These are phyloP conservation scores for Aphelinus certus DNA, from an alignment of 1,140 invertebrate species.

Conservation along the genomic window DNA sequence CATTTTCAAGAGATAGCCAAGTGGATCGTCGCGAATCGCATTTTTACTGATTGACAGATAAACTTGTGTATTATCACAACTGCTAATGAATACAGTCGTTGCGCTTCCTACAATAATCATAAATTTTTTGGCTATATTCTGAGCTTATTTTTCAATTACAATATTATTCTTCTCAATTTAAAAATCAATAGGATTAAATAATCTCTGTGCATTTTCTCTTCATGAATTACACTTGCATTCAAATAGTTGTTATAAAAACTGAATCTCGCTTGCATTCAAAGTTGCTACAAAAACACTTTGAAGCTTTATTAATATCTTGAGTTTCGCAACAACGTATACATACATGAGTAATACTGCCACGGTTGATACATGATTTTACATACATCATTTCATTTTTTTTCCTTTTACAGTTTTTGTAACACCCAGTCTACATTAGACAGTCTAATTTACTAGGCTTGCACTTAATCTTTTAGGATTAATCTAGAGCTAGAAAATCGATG, in stretches of 20 bases:
- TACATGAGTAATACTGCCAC: conserved; percentile 38
- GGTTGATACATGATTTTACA: conserved; percentile 39
- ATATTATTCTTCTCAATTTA: too few relatives aligned
- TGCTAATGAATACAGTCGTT: conserved; percentile 14
- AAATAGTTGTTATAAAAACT: too few relatives aligned
- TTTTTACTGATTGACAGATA: conserved; percentile 30
- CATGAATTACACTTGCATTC: too few relatives aligned
- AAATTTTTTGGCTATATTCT: conserved; percentile 17
- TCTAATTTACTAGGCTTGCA: conserved; percentile 14
- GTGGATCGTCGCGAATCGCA: conserved; percentile 30
- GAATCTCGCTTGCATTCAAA: too few relatives aligned
- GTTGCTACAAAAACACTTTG: not conserved
- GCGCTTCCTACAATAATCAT: not conserved
- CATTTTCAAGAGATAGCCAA: too few relatives aligned
- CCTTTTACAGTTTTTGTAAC: conserved; percentile 27
- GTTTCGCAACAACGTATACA: conserved; percentile 18
- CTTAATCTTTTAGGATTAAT: conserved; percentile 18
- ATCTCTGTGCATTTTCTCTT: too few relatives aligned
- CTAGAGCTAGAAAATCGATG: conserved; percentile 46
- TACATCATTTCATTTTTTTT: conserved; percentile 30
- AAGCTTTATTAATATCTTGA: conserved; percentile 1
- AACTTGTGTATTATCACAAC: conserved; percentile 43
- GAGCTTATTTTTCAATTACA: too few relatives aligned
- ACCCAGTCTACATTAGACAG: conserved; percentile 41
- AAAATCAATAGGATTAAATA: too few relatives aligned